These are phyloP conservation scores for Aromia moschata DNA, from an alignment of 2,888 invertebrate species.

Conservation along the genomic window DNA sequence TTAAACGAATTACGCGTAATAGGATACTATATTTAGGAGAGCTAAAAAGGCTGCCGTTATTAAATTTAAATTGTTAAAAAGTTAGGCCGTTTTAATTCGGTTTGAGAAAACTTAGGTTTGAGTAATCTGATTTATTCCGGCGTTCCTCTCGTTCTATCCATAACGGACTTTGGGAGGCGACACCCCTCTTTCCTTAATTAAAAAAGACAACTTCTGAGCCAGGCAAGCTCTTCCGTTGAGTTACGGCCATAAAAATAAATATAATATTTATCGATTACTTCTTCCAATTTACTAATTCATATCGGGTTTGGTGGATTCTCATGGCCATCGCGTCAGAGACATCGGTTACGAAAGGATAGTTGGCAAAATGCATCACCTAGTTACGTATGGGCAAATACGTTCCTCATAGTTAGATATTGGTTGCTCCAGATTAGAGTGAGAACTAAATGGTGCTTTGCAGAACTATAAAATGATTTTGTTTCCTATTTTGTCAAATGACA, in stretches of 20 bases:
- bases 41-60: conserved; percentile 23
- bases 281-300: background rate
- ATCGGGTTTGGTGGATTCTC: too few species aligned
- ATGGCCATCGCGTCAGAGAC: too few species aligned
- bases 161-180: conserved; percentile 13
- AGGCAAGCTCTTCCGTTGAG: background rate
- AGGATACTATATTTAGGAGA: conserved; percentile 21
- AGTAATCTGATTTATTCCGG: conserved; percentile 20
- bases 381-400: too few species aligned
- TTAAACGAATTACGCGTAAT: conserved; percentile 29
- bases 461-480: too few species aligned
- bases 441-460: too few species aligned
- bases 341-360: too few species aligned
- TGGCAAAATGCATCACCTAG: too few species aligned
- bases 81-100: conserved; percentile 21
- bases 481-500: too few species aligned
- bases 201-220: conserved; percentile 1
- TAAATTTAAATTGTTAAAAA: conserved; percentile 27
- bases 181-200: conserved; percentile 11
- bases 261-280: background rate
- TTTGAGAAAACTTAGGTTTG: conserved; percentile 4
- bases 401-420: too few species aligned
- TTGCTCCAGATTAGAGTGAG: too few species aligned
- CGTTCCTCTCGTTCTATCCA: conserved; percentile 19
- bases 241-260: background rate